phyloP scores from a whole-genome alignment of 2,888 invertebrate species.

The Drosophila trichaetosa region DNA sequence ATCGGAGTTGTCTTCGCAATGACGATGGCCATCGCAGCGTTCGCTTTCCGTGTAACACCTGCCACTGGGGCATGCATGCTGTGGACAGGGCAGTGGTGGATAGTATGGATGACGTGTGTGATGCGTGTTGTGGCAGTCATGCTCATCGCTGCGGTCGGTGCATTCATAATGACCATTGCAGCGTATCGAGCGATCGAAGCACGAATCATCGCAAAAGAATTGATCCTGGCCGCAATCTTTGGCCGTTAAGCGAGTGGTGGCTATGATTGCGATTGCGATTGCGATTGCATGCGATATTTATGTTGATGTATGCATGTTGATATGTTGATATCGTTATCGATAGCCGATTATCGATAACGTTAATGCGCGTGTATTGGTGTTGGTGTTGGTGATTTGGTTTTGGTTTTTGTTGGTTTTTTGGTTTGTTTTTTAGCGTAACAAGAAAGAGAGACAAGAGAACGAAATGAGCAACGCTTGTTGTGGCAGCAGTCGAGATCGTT shows the following conservation, averaged over 20 bases:
- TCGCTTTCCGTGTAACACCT: constrained; percentile 84
- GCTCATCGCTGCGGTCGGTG: constrained; percentile 88
- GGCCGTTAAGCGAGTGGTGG: constrained; percentile 70
- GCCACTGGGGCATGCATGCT: constrained; percentile 87
- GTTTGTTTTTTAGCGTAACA: constrained; percentile 30
- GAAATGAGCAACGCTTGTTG: constrained; percentile 44
- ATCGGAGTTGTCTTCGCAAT: constrained; percentile 87
- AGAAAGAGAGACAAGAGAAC: constrained; percentile 58
- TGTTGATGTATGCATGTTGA: constrained; percentile 21
- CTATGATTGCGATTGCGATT: constrained; percentile 53
- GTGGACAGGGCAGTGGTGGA: constrained; percentile 75
- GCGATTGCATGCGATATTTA: constrained; percentile 34
- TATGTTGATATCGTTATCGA: constrained; percentile 24
- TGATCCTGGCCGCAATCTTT: constrained; percentile 84
- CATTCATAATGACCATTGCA: constrained; percentile 89
- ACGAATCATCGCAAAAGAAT: constrained; percentile 87
- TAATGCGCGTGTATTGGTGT: constrained; percentile 17
- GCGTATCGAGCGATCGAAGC: constrained; percentile 87
- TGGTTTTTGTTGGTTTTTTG: not conserved
- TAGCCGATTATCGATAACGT: constrained; percentile 9
- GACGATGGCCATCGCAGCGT: constrained; percentile 86
- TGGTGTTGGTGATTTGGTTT: constrained; percentile 8
- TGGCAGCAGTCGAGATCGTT: constrained; percentile 15
- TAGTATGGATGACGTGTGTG: constrained; percentile 57
- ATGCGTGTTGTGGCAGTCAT: constrained; percentile 64